Evolutionary conservation across 92 coral and sea anemone species (phyloP).

Genomic region (Metridium senile): DNA sequence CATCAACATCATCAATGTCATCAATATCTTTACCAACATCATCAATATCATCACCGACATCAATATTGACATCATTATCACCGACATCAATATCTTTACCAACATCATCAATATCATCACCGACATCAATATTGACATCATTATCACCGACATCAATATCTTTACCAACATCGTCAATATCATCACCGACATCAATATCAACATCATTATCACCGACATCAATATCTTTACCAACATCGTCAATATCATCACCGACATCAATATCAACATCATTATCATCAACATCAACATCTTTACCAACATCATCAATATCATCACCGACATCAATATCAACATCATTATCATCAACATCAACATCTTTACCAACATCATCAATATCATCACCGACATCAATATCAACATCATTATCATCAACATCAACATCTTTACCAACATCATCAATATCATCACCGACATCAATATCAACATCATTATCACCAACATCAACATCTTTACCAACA

Average conservation of each 20-base stretch:
- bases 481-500: not conserved
- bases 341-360: constrained; percentile 13
- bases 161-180: not conserved
- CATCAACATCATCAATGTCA: not conserved
- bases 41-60: not conserved
- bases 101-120: not conserved
- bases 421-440: not conserved
- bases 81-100: not conserved
- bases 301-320: constrained; percentile 1
- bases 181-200: constrained; percentile 10
- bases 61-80: not conserved
- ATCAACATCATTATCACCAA: not conserved
- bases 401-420: not conserved
- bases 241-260: constrained; percentile 3
- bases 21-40: not conserved
- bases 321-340: not conserved
- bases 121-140: not conserved
- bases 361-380: constrained; percentile 8
- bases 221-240: not conserved
- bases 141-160: not conserved
- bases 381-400: not conserved
- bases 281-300: not conserved
- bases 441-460: not conserved
- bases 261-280: not conserved
- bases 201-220: constrained; percentile 7